phyloP scores from a whole-genome alignment of 2,888 invertebrate genomes.

The Lasioglossum oenotherae region DNA sequence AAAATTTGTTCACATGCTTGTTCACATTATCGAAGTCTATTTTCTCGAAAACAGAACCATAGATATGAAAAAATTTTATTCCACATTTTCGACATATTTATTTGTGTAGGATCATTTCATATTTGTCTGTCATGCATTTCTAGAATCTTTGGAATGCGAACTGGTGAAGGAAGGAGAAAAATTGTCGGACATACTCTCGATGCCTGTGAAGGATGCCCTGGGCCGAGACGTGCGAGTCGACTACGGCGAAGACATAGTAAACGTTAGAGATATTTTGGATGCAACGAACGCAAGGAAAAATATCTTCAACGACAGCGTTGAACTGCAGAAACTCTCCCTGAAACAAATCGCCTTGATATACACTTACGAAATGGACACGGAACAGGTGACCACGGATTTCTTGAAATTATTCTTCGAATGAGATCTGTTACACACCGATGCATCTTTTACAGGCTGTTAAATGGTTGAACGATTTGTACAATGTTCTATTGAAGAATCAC shows the following conservation, averaged over 20 bases:
- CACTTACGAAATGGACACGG: conserved; percentile 91
- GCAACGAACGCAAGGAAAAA: conserved; percentile 89
- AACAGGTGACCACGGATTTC: conserved; percentile 85
- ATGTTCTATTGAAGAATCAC: conserved; percentile 89
- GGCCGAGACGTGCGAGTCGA: conserved; percentile 89
- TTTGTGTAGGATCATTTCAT: not conserved
- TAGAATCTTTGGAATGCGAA: conserved; percentile 89
- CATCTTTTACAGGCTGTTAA: conserved; percentile 86
- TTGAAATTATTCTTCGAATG: not conserved
- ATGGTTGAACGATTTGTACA: conserved; percentile 91
- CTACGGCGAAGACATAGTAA: conserved; percentile 90
- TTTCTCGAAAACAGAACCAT: too few relatives aligned
- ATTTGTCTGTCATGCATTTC: conserved; percentile 39
- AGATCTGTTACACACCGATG: not conserved
- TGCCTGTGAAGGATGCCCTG: conserved; percentile 91
- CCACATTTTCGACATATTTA: too few relatives aligned
- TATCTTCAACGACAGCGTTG: conserved; percentile 90
- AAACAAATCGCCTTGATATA: conserved; percentile 91
- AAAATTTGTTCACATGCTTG: too few relatives aligned
- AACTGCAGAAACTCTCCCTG: conserved; percentile 90
- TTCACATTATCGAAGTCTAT: too few relatives aligned
- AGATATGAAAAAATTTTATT: too few relatives aligned
- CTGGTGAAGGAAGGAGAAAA: conserved; percentile 91
- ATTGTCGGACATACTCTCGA: conserved; percentile 90
- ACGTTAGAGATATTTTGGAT: conserved; percentile 89